phyloP scores from a whole-genome alignment of 2,113 vertebrate genomes.

The Antigone vipio region DNA sequence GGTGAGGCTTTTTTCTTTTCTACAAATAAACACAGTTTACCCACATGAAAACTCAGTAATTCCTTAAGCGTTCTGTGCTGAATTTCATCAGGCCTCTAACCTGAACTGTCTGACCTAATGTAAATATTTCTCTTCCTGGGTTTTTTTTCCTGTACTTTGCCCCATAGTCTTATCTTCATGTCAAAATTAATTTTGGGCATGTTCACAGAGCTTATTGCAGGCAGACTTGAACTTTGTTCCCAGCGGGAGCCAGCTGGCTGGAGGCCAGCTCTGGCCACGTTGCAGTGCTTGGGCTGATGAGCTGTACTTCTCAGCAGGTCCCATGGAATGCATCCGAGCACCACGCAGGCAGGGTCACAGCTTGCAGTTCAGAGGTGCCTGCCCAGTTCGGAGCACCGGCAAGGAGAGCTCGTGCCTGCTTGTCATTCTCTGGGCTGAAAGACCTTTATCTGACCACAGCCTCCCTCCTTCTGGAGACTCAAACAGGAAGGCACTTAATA shows the following conservation, averaged over 20 bases:
- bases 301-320: background rate
- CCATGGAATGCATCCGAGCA: background rate
- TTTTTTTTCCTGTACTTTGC: background rate
- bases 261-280: background rate
- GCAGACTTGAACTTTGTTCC: background rate
- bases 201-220: background rate
- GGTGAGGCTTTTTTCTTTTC: background rate
- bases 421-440: background rate
- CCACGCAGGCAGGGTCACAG: background rate
- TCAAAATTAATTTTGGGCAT: constrained; percentile 24
- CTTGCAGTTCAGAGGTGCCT: background rate
- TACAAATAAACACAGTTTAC: background rate
- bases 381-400: background rate
- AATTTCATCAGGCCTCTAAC: background rate
- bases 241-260: background rate
- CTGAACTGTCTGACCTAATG: background rate
- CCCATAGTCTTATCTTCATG: background rate
- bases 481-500: background rate
- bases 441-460: background rate
- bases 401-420: background rate
- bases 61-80: background rate
- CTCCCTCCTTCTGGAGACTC: background rate
- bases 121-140: background rate
- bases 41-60: background rate
- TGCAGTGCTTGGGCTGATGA: background rate